Base-by-base conservation (phyloP, 2,797 vertebrate species). In the Diceros bicornis region DNA sequence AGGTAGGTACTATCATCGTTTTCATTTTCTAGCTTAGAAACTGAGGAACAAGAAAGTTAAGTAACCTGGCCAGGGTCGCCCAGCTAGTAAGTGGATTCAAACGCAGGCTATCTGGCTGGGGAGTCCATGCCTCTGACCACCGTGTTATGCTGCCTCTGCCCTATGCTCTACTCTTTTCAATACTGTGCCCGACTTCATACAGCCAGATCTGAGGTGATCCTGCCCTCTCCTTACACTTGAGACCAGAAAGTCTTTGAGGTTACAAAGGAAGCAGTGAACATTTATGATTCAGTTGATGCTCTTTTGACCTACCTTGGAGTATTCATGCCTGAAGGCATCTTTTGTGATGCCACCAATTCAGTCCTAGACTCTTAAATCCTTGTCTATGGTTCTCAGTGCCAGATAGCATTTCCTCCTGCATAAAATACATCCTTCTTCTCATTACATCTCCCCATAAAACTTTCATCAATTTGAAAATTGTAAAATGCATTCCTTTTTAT, bases 371-470 rank as follows among this genome's bases (percentile, higher is more conserved):
- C 89, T 93, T 96, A 90, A 97, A 95, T 95, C 55, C 92, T 94
- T 89, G 34, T 93, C 84, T 75, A 3, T 52, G 93, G 72, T 83
- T 94, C 85, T 95, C 91, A 23, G 18, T 89, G 88, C 84, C 95
- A 96, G 96, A 96, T 62, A 81, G 77, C 90, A 79, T 97, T 97
- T 95, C 94, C 82, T 96, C 68, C 68, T 92, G 69, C 81, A 92
- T 97, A 96, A 98, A 97, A 97, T 93, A 96, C 93, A 96, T 91
- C 94, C 90, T 91, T 95, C 92, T 97, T 96, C 97, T 98, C 98
- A 97, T 98, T 97, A 97, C 85, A 94, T 97, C 95, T 97, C 25
- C 97, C 96, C 97, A 97, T 98, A 97, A 98, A 98, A 97, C 96
- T 97, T 97, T 86, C 98, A 97, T 97, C 97, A 96, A 96, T 98